Evolutionary conservation across 2,888 invertebrate species (phyloP).

Genomic region (Aphidius colemani): DNA sequence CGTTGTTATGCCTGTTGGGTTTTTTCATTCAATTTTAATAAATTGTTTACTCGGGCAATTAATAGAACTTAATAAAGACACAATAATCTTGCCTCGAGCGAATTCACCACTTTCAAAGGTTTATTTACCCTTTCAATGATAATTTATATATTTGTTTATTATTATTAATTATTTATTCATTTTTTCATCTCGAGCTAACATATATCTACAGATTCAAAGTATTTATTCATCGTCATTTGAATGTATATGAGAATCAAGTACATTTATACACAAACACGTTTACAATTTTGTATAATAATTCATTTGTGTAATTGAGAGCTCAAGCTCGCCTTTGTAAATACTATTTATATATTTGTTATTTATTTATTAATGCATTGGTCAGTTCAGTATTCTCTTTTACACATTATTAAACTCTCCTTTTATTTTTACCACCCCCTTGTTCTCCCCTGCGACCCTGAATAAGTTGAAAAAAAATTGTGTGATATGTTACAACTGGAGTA

Average conservation of each 20-base stretch:
- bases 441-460: conserved; percentile 12
- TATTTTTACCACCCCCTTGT: too few relatives aligned
- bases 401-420: too few relatives aligned
- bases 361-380: conserved; percentile 21
- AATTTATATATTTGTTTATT: conserved; percentile 2
- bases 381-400: too few relatives aligned
- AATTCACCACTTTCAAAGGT: conserved; percentile 28
- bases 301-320: conserved; percentile 57
- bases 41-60: conserved; percentile 54
- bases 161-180: conserved; percentile 4
- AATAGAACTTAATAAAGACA: conserved; percentile 57
- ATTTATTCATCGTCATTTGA: background rate
- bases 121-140: background rate
- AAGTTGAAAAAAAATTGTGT: conserved; percentile 35
- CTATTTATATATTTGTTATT: conserved; percentile 25
- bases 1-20: background rate
- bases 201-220: conserved; percentile 2
- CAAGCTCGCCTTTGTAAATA: conserved; percentile 39
- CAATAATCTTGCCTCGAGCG: conserved; percentile 47
- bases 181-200: background rate
- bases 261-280: conserved; percentile 18
- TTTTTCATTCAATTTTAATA: conserved; percentile 35
- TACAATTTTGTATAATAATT: conserved; percentile 45
- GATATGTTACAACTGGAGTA: conserved; percentile 43
- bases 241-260: conserved; percentile 9